Evolutionary conservation across 2,797 vertebrate species (phyloP).

Genomic region (Chiloscyllium punctatum): DNA sequence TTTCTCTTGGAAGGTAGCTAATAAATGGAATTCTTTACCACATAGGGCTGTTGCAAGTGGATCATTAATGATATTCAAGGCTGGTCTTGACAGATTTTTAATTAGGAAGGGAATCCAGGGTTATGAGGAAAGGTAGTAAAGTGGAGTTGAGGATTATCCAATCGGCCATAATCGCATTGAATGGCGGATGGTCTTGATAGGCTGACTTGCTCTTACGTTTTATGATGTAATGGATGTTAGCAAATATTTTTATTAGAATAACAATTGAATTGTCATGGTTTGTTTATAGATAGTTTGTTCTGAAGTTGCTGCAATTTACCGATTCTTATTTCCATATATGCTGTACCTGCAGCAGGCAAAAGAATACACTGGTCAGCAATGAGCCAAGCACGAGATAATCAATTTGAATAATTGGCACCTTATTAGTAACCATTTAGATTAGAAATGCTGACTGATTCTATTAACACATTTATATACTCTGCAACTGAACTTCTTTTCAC

Average conservation of each 20-base stretch:
- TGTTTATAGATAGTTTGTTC: constrained; percentile 11
- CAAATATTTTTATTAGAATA: neutral
- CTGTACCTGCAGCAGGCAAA: neutral
- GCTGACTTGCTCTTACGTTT: no score
- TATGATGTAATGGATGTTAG: neutral
- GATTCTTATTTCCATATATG: neutral
- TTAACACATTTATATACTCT: neutral
- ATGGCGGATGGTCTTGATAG: no score
- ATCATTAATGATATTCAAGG: no score
- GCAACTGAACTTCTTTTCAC: neutral
- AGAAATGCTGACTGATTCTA: neutral
- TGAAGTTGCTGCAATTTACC: neutral
- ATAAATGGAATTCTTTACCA: no score
- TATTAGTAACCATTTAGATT: neutral
- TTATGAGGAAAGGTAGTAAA: no score
- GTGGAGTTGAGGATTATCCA: no score
- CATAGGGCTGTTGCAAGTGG: no score
- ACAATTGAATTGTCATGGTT: constrained; percentile 11
- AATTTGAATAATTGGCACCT: neutral
- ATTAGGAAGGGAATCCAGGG: no score
- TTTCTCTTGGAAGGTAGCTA: no score
- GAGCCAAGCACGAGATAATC: neutral
- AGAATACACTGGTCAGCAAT: neutral
- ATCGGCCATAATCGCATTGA: no score
- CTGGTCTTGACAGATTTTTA: no score